Evolutionary conservation across 53 echinoderm and acorn worm species (phyloP), one percentile per base, ranked within the genome.

Genomic region (Holothuria leucospilota): DNA sequence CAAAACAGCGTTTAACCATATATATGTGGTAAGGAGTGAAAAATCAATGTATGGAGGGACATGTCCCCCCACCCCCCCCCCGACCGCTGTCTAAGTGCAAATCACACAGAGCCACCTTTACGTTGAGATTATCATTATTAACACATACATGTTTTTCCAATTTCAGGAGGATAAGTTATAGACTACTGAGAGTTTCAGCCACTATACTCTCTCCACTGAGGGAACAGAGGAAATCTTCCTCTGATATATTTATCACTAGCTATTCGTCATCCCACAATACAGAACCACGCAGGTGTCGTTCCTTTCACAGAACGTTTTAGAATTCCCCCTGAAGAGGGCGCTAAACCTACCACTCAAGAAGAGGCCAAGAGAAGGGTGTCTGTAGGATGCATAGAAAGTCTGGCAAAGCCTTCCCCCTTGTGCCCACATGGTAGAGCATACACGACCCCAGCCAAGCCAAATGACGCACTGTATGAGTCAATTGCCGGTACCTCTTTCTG

Each of bases 381-480:
- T 8, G 51, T 78, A 51, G 78, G 51, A 16, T 78, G 78, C 21
- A 21, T 78, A 29, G 78, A 78, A 13, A 25, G 21, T 51, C 0
- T 58, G 53, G 18, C 25, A 0, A 62, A 82, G n/a, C 38, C 63
- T 2, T 82, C 65, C 2, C 39, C 20, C 4, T 63, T 82, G 6
- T 65, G 82, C 12, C 82, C 82, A n/a, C 40, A 63, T 23, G 82
- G 82, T 21, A 29, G 82, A 12, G 82, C 82, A 9, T 62, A 82
- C 42, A 82, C 82, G 11, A 63, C 82, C 4, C 82, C 82, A 12
- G 12, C 40, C 6, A 82, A 64, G 8, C 82, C 82, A 63, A 63
- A 64, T 16, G 82, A 82, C 82, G 23, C 21, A 5, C 64, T 63
- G 4, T 82, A 82, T 64, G 82, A 82, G 27, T 82, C 82, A n/a